Evolutionary conservation across 1,140 invertebrate genomes (phyloP), one percentile per base, ranked within the genome.

Genomic region (Limonius californicus): DNA sequence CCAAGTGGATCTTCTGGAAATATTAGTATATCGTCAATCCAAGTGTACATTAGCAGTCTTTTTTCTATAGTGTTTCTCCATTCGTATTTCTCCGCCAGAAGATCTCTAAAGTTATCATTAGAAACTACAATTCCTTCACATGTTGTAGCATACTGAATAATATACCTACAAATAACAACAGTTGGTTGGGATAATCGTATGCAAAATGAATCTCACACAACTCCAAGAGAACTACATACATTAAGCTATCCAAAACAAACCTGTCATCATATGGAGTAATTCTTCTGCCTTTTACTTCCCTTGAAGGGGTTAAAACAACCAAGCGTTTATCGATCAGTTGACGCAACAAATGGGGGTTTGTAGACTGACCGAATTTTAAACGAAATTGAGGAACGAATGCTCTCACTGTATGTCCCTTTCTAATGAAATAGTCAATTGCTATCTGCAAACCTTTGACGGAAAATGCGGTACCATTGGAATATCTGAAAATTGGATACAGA

Each of bases 1-100:
- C 95, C 95, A 15, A 96, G 79, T 0, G 95, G 95, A 82, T 98
- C 95, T 68, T 89, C 85, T 0, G 95, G 93, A 61, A 95, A 90
- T 85, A 97, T 94, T 18, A 98, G 88, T 65, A 85, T 81, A 65
- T 88, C 82, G 8, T 83, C 82, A 3, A 88, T 86, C 81, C 86
- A 90, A 0, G 87, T 87, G 57, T 86, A 88, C 12, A 82, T 82
- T 6, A 90, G 35, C 16, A 64, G 7, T 39, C 86, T 76, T 45
- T 84, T 84, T 62, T 84, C 78, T 55, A 90, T 87, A 4, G 87
- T 84, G 55, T 81, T 12, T 50, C 82, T 79, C 81, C 86, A 87
- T 56, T 87, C 84, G n/a, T 87, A 81, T 71, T 89, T 91, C 75
- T 96, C 92, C 6, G 72, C 47, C n/a, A 89, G 80, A 0, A 97